Evolutionary conservation across 2,888 invertebrate species (phyloP).

Genomic region (Disparrhopalites patrizii): DNA sequence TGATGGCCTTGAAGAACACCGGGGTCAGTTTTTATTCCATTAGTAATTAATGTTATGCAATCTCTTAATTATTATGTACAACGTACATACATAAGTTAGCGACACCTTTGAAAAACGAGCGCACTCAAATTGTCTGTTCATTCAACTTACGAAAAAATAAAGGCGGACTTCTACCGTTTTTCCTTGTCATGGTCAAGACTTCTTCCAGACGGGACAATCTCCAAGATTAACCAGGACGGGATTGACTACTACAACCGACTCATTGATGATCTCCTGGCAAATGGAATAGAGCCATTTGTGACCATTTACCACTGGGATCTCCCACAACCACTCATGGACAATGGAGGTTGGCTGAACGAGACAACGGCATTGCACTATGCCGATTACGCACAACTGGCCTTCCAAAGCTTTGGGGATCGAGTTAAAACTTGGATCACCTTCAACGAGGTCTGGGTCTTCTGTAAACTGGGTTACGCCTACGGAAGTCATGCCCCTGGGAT

Average conservation of each 20-base stretch:
- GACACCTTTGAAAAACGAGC: not conserved
- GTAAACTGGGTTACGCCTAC: constrained; percentile 8
- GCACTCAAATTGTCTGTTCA: not conserved
- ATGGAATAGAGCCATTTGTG: constrained; percentile 40
- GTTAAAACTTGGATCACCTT: constrained; percentile 50
- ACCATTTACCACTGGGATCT: constrained; percentile 58
- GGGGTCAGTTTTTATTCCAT: constrained; percentile 48
- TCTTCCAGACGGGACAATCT: constrained; percentile 51
- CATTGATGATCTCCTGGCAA: constrained; percentile 37
- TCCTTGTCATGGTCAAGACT: constrained; percentile 55
- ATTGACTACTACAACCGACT: constrained; percentile 39
- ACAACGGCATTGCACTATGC: constrained; percentile 55
- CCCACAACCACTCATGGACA: constrained; percentile 53
- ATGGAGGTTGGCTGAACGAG: constrained; percentile 53
- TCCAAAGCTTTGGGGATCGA: constrained; percentile 55
- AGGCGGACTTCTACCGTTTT: constrained; percentile 50
- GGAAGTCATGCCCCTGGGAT: constrained; percentile 48
- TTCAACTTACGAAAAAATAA: not conserved
- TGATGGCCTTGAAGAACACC: constrained; percentile 51
- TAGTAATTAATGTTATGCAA: not conserved
- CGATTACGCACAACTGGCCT: constrained; percentile 55
- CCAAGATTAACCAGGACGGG: constrained; percentile 31
- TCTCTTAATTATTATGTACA: not conserved
- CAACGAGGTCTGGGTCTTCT: constrained; percentile 34
- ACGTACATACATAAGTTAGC: not conserved